phyloP scores from a whole-genome alignment of 1,140 invertebrate genomes.

The Schlechtendalia chinensis region DNA sequence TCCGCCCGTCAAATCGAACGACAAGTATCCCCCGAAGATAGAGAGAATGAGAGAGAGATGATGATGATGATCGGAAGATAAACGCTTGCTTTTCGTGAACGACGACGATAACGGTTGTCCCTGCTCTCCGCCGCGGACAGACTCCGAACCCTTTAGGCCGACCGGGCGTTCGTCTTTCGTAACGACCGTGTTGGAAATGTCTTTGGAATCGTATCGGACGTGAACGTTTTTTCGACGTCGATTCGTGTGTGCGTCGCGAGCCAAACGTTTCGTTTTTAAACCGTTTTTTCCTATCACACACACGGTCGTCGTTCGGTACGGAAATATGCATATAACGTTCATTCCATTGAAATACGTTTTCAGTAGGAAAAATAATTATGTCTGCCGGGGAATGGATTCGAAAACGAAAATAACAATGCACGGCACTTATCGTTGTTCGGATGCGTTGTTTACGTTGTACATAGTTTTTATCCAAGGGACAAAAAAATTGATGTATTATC shows the following conservation, averaged over 20 bases:
- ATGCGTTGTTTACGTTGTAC: background rate
- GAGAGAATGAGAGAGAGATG: background rate
- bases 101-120: background rate
- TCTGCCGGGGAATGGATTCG: no score
- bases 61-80: slow-evolving; percentile 34
- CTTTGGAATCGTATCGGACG: background rate
- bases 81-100: slow-evolving; percentile 1
- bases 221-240: background rate
- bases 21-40: slow-evolving; percentile 16
- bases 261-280: no score
- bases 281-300: no score
- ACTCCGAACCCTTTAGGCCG: background rate
- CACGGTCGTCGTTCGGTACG: no score
- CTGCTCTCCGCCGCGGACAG: background rate
- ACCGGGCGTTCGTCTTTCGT: background rate
- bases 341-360: no score
- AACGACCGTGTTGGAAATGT: background rate
- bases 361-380: background rate
- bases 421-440: background rate
- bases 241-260: background rate
- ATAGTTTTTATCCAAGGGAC: background rate
- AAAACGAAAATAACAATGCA: background rate
- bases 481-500: background rate
- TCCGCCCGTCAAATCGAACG: slow-evolving; percentile 25
- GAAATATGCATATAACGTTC: no score